Base-by-base conservation (phyloP, 2,797 vertebrate genomes). In the Menidia menidia region DNA sequence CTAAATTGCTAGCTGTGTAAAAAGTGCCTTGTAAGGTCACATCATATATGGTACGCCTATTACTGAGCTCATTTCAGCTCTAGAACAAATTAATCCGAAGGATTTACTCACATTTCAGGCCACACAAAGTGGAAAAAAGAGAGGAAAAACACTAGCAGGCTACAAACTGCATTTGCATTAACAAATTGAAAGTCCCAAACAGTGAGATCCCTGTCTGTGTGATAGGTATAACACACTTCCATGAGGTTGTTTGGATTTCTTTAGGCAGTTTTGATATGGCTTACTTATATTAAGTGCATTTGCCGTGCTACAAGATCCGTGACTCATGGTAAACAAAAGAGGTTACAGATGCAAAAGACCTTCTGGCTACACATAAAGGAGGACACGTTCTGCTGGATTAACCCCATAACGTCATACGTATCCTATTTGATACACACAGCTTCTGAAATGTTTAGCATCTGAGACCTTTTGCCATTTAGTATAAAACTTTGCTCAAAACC, bases 281-380 rank as follows among this genome's bases (percentile, higher is more conserved):
- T 67, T 69, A 60, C 65, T 71, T 63, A 60, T 80, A 66, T 55
- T 85, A 68, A 87, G 66, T 77, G 62, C 60, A 45, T 75, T 78
- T 78, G 59, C 68, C 63, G 77, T 33, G 57, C 45, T 75, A 62
- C 66, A 73, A 68, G 62, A 72, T 50, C 63, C 15, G 15, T 83
- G 82, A 85, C 65, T 86, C 77, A 85, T 4, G 75, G 75, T 73
- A 78, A 87, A 85, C 73, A 83, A 77, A 87, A 53, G 60, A 35
- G 74, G 73, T 84, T 73, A 75, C 68, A 44, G 61, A 65, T 64
- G 67, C 70, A 82, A 53, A 87, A 77, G 77, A 79, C 72, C 73
- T 70, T 64, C 85, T 73, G 75, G 77, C 75, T 79, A 72, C 48
- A 62, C 64, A 79, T 80, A 80, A 85, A 73, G 68, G 74, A 78